Conservation (phyloP, 2,888 invertebrate species). For the Brachylomia viminalis region DNA sequence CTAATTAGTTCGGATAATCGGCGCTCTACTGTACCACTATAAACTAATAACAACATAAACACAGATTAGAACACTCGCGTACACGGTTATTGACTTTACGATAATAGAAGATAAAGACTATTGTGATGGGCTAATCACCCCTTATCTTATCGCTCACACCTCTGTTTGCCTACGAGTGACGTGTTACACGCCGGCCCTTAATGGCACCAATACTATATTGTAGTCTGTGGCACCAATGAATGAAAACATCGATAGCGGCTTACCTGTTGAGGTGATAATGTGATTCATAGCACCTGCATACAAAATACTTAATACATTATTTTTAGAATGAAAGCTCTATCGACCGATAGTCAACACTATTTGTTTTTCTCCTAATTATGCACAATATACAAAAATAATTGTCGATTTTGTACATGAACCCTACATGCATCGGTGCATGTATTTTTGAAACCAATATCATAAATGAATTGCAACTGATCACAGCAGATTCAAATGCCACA, state of each 20-base stretch:
- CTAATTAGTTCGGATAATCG: no score
- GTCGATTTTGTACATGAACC: neutral
- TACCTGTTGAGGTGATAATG: conserved; percentile 19
- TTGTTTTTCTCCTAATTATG: no score
- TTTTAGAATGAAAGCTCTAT: conserved; percentile 8
- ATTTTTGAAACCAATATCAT: neutral
- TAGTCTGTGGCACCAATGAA: conserved; percentile 31
- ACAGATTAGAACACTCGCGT: conserved; percentile 14
- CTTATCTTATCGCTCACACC: conserved; percentile 50
- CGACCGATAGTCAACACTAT: neutral
- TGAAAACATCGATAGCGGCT: conserved; percentile 33
- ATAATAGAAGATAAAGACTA: conserved; percentile 42
- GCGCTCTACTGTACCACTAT: no score
- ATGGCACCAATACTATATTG: no score
- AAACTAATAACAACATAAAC: conserved; percentile 26
- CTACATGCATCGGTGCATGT: neutral
- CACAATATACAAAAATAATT: no score
- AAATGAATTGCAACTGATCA: neutral
- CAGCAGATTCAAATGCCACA: neutral
- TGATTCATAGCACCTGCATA: neutral
- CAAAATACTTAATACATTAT: neutral
- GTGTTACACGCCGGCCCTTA: conserved; percentile 32
- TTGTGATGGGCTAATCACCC: conserved; percentile 47
- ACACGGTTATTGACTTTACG: conserved; percentile 39
- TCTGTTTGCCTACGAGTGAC: conserved; percentile 42